Conservation (phyloP, 2,113 vertebrate genomes). For the Cephalopterus ornatus region DNA sequence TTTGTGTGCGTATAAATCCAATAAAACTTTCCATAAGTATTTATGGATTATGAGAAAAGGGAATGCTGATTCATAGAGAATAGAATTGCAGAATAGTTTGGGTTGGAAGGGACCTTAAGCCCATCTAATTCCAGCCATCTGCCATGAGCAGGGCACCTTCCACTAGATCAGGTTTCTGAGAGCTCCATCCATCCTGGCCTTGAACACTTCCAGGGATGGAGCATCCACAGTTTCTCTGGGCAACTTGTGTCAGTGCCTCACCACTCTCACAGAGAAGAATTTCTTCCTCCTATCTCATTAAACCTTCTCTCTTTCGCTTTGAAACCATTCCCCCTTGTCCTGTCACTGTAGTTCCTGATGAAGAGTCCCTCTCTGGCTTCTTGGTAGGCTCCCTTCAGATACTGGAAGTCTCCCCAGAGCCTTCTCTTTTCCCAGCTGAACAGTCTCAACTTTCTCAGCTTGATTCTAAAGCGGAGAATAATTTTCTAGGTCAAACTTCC, state of each 20-base stretch:
- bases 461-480: not conserved
- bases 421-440: not conserved
- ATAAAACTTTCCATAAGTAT: rapidly evolving
- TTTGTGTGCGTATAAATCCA: not conserved
- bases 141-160: not conserved
- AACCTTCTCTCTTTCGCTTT: not conserved
- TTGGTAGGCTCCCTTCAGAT: not conserved
- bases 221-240: not conserved
- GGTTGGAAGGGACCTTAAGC: not conserved
- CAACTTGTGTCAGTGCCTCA: not conserved
- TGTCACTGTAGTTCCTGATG: not conserved
- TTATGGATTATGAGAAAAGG: not conserved
- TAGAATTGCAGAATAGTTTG: not conserved
- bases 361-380: not conserved
- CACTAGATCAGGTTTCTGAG: not conserved
- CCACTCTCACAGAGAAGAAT: not conserved
- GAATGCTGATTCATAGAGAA: not conserved
- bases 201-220: not conserved
- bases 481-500: not conserved
- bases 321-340: not conserved
- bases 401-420: not conserved
- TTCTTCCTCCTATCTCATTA: not conserved
- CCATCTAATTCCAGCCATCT: not conserved
- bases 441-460: not conserved
- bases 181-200: not conserved